Evolutionary conservation across 2,888 invertebrate species (phyloP), one percentile per base, ranked within the genome.

Genomic region (Meloe dianella): DNA sequence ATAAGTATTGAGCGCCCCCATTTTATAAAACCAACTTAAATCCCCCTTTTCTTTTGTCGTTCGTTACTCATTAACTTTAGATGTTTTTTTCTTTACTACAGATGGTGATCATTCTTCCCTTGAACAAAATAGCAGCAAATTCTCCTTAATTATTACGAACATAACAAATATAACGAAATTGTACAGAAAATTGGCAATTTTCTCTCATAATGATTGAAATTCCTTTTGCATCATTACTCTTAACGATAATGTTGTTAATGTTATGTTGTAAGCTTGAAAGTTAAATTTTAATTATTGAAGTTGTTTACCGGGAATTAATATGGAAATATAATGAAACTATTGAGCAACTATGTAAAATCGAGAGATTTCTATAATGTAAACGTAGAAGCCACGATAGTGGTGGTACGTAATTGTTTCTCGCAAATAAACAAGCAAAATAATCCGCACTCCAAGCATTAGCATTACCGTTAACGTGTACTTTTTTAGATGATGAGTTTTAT

Each of bases 1-100:
- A 57, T 65, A 69, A 71, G 71, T 69, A 17, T 41, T 17, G 71
- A 64, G 66, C 64, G 64, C 63, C 67, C 72, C 6, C 27, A n/a
- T 71, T 73, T 70, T 73, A 73, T 67, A 66, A 71, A 67, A 27
- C 27, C 27, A 27, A 27, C 27, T 27, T 27, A 27, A 27, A 27
- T 4, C 27, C 4, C 27, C 27, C 2, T 27, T 27, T 27, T 27
- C 27, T 27, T 4, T 2, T 27, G 27, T 65, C 64, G 47, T 67
- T 4, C 10, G 35, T 64, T 64, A 65, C 65, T 63, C 66, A 57
- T 64, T 60, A 57, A 54, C 67, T 60, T 69, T 65, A 7, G 6
- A 2, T 38, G 32, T 10, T 10, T 3, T 70, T 65, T 70, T 27
- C 27, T 4, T 27, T 4, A 3, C 27, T 27, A 27, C 27, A 27